Percentiles rank a stretch among this genome's conserved stretches.
Conservation (phyloP, 2,113 vertebrate genomes). For the Nibea coibor region DNA sequence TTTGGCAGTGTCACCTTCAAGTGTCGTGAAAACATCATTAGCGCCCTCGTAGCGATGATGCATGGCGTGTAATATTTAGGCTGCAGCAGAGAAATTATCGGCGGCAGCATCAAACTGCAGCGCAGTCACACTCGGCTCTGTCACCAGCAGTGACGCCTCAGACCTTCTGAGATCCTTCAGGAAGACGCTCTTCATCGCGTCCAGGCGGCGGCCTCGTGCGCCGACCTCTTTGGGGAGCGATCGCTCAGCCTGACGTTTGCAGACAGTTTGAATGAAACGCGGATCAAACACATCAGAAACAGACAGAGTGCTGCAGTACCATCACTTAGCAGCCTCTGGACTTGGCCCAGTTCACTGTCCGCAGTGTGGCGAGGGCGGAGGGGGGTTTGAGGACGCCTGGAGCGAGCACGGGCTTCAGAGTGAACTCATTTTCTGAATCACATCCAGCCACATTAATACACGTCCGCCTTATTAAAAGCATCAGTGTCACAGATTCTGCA, state of each 20-base stretch:
- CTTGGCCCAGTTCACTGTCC: conserved; percentile 71
- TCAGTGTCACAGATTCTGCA: conserved; percentile 51
- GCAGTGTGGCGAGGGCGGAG: conserved; percentile 46
- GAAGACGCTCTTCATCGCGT: too few species aligned
- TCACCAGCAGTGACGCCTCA: background rate
- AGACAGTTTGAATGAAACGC: conserved; percentile 72
- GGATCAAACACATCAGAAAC: conserved; percentile 70
- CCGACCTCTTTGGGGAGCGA: conserved; percentile 65
- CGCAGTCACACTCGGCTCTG: conserved; percentile 8
- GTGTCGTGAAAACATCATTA: conserved; percentile 28
- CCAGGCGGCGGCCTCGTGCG: too few species aligned
- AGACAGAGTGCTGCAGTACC: conserved; percentile 71
- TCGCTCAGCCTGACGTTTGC: conserved; percentile 67
- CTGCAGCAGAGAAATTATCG: background rate
- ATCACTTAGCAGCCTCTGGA: conserved; percentile 78
- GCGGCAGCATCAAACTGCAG: background rate
- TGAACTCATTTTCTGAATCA: conserved; percentile 66
- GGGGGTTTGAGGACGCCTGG: conserved; percentile 23
- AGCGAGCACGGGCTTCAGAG: conserved; percentile 53
- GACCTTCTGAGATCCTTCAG: conserved; percentile 8
- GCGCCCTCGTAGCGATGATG: background rate
- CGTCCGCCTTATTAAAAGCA: conserved; percentile 62
- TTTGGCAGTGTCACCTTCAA: conserved; percentile 27
- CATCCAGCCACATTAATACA: conserved; percentile 67
- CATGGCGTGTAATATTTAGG: background rate